Evolutionary conservation across 2,797 vertebrate species (phyloP).

Genomic region (Steatocranus sp.): DNA sequence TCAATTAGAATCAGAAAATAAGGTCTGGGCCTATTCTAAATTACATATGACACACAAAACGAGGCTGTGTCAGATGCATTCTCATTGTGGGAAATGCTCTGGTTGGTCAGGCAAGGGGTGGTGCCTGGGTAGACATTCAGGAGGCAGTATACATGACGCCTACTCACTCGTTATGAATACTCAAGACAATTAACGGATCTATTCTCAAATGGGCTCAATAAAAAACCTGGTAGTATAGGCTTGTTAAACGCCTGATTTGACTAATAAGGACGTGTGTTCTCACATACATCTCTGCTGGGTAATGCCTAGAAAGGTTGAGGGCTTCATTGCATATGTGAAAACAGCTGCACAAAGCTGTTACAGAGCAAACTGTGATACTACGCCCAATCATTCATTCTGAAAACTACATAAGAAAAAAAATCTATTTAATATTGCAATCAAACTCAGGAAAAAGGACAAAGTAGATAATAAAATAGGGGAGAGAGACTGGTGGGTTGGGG

Average conservation of each 20-base stretch:
- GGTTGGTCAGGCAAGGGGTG: not conserved
- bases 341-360: not conserved
- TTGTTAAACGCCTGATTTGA: not conserved
- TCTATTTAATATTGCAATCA: not conserved
- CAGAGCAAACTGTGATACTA: not conserved
- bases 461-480: not conserved
- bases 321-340: not conserved
- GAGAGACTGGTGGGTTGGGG: fast-evolving
- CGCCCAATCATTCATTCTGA: not conserved
- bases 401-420: not conserved
- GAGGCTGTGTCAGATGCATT: not conserved
- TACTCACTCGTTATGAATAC: not conserved
- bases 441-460: not conserved
- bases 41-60: not conserved
- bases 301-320: not conserved
- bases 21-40: not conserved
- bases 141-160: not conserved
- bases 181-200: not conserved
- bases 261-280: not conserved
- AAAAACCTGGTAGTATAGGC: not conserved
- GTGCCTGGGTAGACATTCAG: not conserved
- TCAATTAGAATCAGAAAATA: not conserved
- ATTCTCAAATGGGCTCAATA: not conserved
- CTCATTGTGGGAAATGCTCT: not conserved
- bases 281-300: not conserved